These are phyloP conservation scores for Nymphalis polychloros DNA, from an alignment of 2,888 invertebrate genomes.

Conservation along the genomic window DNA sequence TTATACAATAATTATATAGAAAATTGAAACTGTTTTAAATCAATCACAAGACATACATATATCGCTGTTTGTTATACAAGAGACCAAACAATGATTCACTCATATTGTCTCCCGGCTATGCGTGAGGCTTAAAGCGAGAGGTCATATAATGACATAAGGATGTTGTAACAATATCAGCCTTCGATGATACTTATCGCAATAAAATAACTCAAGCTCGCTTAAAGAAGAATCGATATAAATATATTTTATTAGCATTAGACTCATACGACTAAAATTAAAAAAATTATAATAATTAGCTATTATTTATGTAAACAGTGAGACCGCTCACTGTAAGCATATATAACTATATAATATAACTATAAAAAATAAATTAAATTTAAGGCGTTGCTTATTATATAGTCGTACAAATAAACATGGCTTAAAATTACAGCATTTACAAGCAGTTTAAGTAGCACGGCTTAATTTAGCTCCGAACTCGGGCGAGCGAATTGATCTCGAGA, in stretches of 20 bases:
- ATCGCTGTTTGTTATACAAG: not conserved
- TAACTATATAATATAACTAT: no score
- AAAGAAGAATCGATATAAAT: not conserved
- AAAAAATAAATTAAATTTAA: no score
- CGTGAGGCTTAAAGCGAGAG: not conserved
- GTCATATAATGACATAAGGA: not conserved
- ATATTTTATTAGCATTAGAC: not conserved
- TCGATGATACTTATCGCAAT: not conserved
- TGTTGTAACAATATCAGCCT: not conserved
- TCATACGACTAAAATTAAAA: not conserved
- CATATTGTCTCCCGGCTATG: not conserved
- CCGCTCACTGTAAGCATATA: no score
- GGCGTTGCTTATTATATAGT: no score
- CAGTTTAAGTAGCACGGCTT: not conserved
- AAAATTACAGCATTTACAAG: not conserved
- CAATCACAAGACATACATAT: not conserved
- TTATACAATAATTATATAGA: no score
- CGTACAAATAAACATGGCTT: not conserved
- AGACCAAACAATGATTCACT: conserved; percentile 3
- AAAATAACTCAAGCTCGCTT: not conserved
- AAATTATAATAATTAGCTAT: not conserved
- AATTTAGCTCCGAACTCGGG: not conserved
- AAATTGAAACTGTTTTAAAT: no score
- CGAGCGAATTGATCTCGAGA: not conserved
- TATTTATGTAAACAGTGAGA: no score